Base-by-base conservation (phyloP, 2,888 invertebrate genomes). In the Auanema sp. region DNA sequence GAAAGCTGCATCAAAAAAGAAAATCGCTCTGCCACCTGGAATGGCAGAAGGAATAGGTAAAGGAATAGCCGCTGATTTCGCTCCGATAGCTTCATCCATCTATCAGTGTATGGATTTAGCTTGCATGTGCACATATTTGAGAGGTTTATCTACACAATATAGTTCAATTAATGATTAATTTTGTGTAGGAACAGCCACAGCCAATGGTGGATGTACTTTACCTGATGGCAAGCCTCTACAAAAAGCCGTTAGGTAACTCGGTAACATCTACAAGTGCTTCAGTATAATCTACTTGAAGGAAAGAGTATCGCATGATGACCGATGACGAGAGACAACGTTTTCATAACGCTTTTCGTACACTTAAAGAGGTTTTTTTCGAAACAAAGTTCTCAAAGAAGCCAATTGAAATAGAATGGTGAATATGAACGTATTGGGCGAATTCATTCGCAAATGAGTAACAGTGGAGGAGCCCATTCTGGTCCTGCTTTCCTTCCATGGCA, bases 21-120 rank as follows among this genome's bases (percentile, higher is more conserved):
- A 68, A 56, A 64, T 75, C 21, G 73, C 75, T 8, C 57, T 77
- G n/a, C 79, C 79, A 14, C 79, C 79, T 1, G 78, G 78, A 40
- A 51, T 75, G 33, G 71, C 55, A 18, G 58, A 64, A 50, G 69
- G 69, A 55, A 61, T 77, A 61, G 75, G 52, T 23, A 52, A 18
- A 8, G 21, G 25, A 1, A 71, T 71, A 67, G 72, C 69, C 1
- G 72, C 72, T 11, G 72, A 70, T 47, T 70, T 70, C 55, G 66
- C 68, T 12, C 72, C 72, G 23, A 72, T 72, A 42, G 68, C 72
- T 0, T 61, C 61, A 11, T 70, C 66, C 54, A 65, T 70, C 40
- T 68, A 68, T 43, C 70, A 70, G 25, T 72, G 72, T 51, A 72
- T 72, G 72, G 68, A 68, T 53, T 66, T 72, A 24, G 68, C 68